Percentiles rank a stretch among this genome's conserved stretches.
Evolutionary conservation across 2,888 invertebrate genomes (phyloP).

Genomic region (Stenichneumon culpator): DNA sequence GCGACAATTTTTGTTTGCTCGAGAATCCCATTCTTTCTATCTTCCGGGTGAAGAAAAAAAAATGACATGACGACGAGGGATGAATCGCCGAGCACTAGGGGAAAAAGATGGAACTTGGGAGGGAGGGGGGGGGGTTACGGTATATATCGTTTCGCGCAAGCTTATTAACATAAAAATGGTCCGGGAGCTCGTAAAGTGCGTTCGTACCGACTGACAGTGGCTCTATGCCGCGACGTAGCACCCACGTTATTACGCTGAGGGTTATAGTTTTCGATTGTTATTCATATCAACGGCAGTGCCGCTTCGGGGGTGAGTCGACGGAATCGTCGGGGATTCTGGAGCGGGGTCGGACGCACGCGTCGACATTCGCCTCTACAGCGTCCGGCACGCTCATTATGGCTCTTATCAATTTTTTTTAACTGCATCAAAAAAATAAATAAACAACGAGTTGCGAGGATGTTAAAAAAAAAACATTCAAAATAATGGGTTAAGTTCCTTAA

Average conservation of each 20-base stretch:
- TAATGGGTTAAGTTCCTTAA: no score
- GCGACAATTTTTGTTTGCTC: slow-evolving; percentile 76
- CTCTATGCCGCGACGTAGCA: slow-evolving; percentile 38
- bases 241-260: slow-evolving; percentile 71
- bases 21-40: slow-evolving; percentile 51
- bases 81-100: slow-evolving; percentile 26
- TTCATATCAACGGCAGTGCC: slow-evolving; percentile 74
- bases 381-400: neutral
- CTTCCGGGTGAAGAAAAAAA: slow-evolving; percentile 49
- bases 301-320: slow-evolving; percentile 35
- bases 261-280: slow-evolving; percentile 82
- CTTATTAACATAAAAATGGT: slow-evolving; percentile 83
- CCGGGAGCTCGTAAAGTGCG: slow-evolving; percentile 76
- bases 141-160: slow-evolving; percentile 54
- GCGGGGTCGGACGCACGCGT: slow-evolving; percentile 9
- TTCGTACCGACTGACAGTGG: slow-evolving; percentile 71
- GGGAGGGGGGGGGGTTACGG: neutral
- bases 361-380: neutral
- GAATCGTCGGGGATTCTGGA: slow-evolving; percentile 11
- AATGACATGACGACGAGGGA: slow-evolving; percentile 44
- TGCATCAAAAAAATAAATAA: no score
- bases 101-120: neutral
- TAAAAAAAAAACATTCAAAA: no score
- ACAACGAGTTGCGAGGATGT: no score
- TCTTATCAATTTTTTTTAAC: no score